phyloP scores from a whole-genome alignment of 1,140 invertebrate genomes.

The Melipona quadrifasciata region DNA sequence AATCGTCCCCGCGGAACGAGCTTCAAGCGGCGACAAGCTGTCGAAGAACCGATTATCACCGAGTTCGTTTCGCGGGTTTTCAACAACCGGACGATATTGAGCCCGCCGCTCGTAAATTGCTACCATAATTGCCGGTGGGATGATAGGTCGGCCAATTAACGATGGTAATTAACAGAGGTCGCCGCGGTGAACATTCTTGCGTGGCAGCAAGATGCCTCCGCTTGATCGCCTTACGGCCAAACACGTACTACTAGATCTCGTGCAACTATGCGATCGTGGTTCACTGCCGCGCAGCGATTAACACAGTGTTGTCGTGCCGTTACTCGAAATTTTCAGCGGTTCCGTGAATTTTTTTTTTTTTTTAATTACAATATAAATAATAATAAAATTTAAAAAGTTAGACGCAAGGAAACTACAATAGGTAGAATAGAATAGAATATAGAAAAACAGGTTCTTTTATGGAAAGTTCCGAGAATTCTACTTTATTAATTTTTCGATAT shows the following conservation, averaged over 20 bases:
- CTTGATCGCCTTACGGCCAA: not conserved
- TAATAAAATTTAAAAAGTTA: no score
- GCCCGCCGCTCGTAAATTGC: conserved; percentile 1
- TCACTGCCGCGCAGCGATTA: not conserved
- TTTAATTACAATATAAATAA: no score
- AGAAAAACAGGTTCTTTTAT: no score
- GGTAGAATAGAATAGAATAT: no score
- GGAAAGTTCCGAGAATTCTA: no score
- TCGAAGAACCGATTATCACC: conserved; percentile 38
- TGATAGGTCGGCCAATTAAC: not conserved
- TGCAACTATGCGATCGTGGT: not conserved
- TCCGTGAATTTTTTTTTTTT: not conserved
- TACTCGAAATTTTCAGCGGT: not conserved
- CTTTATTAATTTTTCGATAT: no score
- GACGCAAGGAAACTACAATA: no score
- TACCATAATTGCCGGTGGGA: conserved; percentile 5
- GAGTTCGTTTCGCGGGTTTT: not conserved
- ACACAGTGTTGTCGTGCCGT: not conserved
- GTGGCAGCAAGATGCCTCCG: not conserved
- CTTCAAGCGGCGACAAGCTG: not conserved
- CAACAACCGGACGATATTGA: not conserved
- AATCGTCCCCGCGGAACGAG: not conserved
- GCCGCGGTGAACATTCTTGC: not conserved
- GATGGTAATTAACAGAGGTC: conserved; percentile 1
- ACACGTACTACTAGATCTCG: not conserved